Evolutionary conservation across 30 jellyfish, hydroid and myxozoan species (phyloP).

Genomic region (Hydra vulgaris): DNA sequence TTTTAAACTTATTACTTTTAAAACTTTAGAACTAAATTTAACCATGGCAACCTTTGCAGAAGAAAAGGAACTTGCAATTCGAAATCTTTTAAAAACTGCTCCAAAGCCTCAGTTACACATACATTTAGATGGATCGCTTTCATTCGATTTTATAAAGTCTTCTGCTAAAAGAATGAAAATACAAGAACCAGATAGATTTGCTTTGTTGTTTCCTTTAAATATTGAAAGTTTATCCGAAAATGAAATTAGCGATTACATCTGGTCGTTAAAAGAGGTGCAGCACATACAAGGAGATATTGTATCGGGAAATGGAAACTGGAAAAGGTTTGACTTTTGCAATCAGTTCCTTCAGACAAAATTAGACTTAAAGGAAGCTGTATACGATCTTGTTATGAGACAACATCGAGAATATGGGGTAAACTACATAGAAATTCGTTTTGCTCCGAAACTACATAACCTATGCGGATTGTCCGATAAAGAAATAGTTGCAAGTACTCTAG

Average conservation of each 20-base stretch:
- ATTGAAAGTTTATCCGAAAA: not conserved
- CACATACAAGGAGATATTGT: not conserved
- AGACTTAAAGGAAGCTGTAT: conserved; percentile 13
- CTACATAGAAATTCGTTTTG: conserved; percentile 34
- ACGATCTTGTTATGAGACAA: not conserved
- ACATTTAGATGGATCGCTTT: conserved; percentile 26
- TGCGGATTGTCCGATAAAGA: conserved; percentile 8
- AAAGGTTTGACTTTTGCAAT: conserved; percentile 25
- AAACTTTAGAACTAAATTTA: too few relatives aligned
- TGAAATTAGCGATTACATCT: conserved; percentile 2
- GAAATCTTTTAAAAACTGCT: conserved; percentile 1
- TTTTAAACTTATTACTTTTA: too few relatives aligned
- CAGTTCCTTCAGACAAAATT: conserved; percentile 25
- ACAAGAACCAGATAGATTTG: conserved; percentile 6
- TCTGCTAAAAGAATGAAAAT: not conserved
- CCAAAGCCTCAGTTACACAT: conserved; percentile 30
- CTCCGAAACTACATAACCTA: conserved; percentile 17
- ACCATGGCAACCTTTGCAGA: too few relatives aligned
- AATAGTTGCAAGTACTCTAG: conserved; percentile 4
- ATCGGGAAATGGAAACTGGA: conserved; percentile 18
- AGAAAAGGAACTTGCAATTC: too few relatives aligned
- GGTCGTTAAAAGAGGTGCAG: conserved; percentile 5
- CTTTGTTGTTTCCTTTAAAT: not conserved
- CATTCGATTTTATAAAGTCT: not conserved
- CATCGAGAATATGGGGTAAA: conserved; percentile 15